Base-by-base conservation (phyloP, 2,113 vertebrate species). In the Syngnathus typhle region DNA sequence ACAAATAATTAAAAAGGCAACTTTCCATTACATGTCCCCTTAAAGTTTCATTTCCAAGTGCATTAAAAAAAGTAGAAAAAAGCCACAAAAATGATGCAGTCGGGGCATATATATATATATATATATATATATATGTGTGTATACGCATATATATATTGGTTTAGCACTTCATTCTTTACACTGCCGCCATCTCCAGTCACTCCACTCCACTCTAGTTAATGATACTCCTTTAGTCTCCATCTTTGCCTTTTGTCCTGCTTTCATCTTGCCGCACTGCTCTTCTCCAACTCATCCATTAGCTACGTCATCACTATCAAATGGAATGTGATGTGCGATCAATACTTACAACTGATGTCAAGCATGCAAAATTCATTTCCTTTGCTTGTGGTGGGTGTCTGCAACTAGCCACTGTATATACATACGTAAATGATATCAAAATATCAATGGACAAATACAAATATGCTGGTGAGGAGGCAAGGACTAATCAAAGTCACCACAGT, bases 261-360 rank as follows among this genome's bases (percentile, higher is more conserved):
- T 69, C 47, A 32, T 75, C 70, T 67, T 37, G 60, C 69, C n/a
- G 8, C 41, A 16, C 58, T 19, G 58, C 43, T 72, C 63, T 69
- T 75, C 76, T 85, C 70, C 56, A 68, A 82, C 77, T 64, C 32
- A 55, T 44, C 64, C 21, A 43, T 67, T 66, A 70, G 65, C 79
- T 70, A 74, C 59, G 18, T 37, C 37, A n/a, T 49, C 12, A 51
- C 70, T 51, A 68, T 87, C 70, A 86, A 84, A 85, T 81, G 80
- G 66, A 68, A 86, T 38, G 84, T 72, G 61, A 84, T 84, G 74
- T 71, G 54, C 65, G 84, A 87, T 87, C 79, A 79, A 89, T 89
- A 74, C 78, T 55, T 39, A 64, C 68, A 75, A 78, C 76, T 72
- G 79, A 84, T 73, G 67, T 62, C 75, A 73, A 81, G 75, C 71